These are phyloP conservation scores for Xanthorhoe spadicearia DNA, from an alignment of 2,888 invertebrate species.

Conservation along the genomic window DNA sequence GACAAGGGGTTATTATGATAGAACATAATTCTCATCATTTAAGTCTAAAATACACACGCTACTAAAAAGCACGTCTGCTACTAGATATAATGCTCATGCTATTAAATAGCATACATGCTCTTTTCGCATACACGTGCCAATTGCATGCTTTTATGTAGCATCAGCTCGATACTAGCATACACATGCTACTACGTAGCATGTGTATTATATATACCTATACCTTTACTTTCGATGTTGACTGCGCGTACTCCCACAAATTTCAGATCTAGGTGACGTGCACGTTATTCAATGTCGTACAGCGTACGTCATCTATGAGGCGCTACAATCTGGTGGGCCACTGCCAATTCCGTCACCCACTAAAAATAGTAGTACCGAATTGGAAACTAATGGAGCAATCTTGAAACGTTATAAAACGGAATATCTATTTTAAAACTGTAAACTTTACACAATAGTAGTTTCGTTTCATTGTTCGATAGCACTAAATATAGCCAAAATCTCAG, in stretches of 20 bases:
- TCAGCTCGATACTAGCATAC: no score
- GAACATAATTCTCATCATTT: no score
- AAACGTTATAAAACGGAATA: background rate
- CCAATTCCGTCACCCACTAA: background rate
- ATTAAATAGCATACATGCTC: no score
- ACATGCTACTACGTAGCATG: no score
- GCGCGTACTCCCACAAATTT: background rate
- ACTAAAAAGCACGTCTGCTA: no score
- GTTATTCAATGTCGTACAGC: background rate
- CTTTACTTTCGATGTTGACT: background rate
- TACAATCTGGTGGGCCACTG: background rate
- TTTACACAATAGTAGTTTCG: slow-evolving; percentile 38
- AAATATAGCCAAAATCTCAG: background rate
- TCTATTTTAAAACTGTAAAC: background rate
- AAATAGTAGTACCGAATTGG: slow-evolving; percentile 4
- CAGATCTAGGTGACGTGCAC: background rate
- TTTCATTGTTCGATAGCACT: slow-evolving; percentile 43
- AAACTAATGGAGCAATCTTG: background rate
- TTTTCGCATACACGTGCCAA: no score
- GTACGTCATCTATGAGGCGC: background rate
- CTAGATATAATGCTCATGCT: no score
- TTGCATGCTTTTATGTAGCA: no score
- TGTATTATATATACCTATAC: no score
- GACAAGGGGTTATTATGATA: no score
- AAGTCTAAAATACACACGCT: no score